Base-by-base conservation (phyloP, 2,113 vertebrate genomes). In the Pycnonotus jocosus region DNA sequence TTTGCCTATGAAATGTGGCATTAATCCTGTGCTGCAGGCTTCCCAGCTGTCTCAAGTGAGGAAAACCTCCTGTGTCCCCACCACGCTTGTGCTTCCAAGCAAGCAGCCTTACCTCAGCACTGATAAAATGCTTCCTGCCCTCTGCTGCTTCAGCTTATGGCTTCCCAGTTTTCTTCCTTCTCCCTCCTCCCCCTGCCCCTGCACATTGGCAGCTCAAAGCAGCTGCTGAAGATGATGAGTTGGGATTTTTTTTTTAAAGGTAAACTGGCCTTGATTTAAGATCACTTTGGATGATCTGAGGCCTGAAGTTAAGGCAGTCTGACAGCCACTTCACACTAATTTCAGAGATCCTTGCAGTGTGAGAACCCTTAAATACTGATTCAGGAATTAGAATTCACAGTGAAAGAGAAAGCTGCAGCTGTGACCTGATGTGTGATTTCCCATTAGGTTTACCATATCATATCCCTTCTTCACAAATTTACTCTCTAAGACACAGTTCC, bases 131-230 rank as follows among this genome's bases (percentile, higher is more conserved):
- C 37, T 69, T 85, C 74, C 90, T 73, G 45, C 15, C 66, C 82
- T 92, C 86, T 92, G 83, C 91, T 74, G 86, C 86, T 71, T 47
- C 88, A 92, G 92, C 72, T 96, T 69, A 86, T 97, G 92, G 91
- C 50, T 92, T 54, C 64, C 70, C 72, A 15, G 54, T 19, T 54
- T 66, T 66, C 47, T 19, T 77, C 76, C 90, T 77, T 37, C 58
- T 84, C 90, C 71, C 92, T 88, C 93, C 95, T 85, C 90, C 94
- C 86, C 76, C 94, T 79, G 37, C 40, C 90, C 66, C 86, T 78
- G 71, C 91, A 93, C 16, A 3, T 0, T 60, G 94, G 88, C 95
- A 96, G 92, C 94, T 86, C 86, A 47, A 77, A 95, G 78, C 86
- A 93, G 90, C 88, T 85, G 90, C 92, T 90, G 40, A 65, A 72